Conservation (phyloP, 1,140 invertebrate species). For the Ips typographus region DNA sequence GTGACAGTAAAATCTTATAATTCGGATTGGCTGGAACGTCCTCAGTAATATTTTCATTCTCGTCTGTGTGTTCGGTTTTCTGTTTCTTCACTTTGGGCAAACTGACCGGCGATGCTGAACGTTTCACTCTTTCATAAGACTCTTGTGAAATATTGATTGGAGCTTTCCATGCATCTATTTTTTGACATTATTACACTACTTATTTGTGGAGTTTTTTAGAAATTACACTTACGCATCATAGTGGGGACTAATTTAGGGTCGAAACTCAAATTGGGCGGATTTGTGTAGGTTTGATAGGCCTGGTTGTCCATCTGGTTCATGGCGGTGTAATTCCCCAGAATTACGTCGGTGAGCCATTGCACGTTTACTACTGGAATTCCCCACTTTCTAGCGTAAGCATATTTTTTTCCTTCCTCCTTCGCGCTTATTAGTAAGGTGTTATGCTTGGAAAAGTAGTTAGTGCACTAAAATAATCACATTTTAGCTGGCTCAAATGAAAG, state of each 20-base stretch:
- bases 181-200: not conserved
- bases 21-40: constrained; percentile 50
- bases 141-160: constrained; percentile 88
- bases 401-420: constrained; percentile 85
- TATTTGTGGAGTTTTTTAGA: not conserved
- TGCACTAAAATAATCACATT: constrained; percentile 53
- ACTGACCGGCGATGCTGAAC: constrained; percentile 56
- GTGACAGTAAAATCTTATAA: constrained; percentile 61
- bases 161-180: constrained; percentile 83
- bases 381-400: constrained; percentile 88
- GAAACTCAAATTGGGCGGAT: constrained; percentile 77
- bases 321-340: constrained; percentile 84
- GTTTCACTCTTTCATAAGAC: constrained; percentile 76
- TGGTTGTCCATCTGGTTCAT: constrained; percentile 77
- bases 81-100: constrained; percentile 56
- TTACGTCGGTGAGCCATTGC: constrained; percentile 90
- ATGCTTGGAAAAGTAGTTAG: constrained; percentile 71
- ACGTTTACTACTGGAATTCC: constrained; percentile 84
- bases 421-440: constrained; percentile 73
- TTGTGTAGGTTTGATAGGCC: constrained; percentile 85
- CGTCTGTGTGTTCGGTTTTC: constrained; percentile 41
- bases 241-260: constrained; percentile 84
- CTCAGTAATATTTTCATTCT: constrained; percentile 45
- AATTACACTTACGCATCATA: constrained; percentile 77
- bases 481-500: not conserved